phyloP scores from a whole-genome alignment of 2,888 invertebrate genomes.

The Cordilura impudica region DNA sequence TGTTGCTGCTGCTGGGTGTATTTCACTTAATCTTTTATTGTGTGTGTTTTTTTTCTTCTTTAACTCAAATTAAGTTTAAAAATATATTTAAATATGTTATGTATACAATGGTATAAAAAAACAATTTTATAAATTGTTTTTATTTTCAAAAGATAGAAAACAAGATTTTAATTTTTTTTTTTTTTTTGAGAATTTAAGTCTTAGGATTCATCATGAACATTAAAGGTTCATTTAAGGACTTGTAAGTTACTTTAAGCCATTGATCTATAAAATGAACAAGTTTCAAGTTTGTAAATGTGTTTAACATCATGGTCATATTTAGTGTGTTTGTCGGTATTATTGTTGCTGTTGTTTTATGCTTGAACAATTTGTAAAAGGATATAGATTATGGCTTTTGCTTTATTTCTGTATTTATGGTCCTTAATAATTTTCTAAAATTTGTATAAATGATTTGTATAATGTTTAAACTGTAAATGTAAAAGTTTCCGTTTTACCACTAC shows the following conservation, averaged over 20 bases:
- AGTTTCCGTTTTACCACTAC: constrained; percentile 29
- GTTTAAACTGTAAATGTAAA: constrained; percentile 8
- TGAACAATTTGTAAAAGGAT: background rate
- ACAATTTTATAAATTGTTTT: background rate
- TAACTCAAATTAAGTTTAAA: constrained; percentile 27
- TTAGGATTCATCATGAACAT: background rate
- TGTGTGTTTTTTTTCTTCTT: constrained; percentile 9
- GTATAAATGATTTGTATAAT: constrained; percentile 27
- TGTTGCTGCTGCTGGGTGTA: too few species aligned
- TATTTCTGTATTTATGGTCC: background rate
- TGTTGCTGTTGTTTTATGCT: background rate
- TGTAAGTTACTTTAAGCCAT: background rate
- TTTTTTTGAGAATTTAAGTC: background rate
- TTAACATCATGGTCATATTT: background rate
- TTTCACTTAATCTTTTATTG: constrained; percentile 10
- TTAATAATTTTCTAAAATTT: constrained; percentile 10
- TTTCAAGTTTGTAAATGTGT: background rate
- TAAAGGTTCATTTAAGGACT: background rate
- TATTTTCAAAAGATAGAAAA: background rate
- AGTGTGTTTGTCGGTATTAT: too few species aligned
- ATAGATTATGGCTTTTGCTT: background rate
- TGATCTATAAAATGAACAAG: background rate
- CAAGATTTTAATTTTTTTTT: background rate
- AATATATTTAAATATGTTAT: too few species aligned
- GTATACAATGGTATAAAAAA: background rate